phyloP scores from a whole-genome alignment of 1,140 invertebrate genomes.

The Apis cerana region DNA sequence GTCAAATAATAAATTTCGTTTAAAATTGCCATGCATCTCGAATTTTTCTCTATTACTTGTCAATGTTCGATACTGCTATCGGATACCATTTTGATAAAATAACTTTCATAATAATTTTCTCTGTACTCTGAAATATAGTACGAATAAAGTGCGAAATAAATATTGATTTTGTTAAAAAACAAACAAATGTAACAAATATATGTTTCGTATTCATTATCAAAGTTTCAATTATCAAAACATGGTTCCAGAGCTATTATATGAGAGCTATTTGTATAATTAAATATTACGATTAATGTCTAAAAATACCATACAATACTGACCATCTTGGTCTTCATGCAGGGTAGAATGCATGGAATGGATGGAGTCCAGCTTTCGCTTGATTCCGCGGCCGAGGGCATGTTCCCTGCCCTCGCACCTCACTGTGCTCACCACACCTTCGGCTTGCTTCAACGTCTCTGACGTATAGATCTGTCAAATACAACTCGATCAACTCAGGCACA shows the following conservation, averaged over 20 bases:
- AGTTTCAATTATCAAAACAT: conserved; percentile 25
- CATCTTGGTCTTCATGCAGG: conserved; percentile 82
- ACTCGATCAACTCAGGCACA: conserved; percentile 81
- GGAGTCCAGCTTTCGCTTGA: conserved; percentile 82
- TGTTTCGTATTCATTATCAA: background rate
- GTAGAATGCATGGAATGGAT: conserved; percentile 81
- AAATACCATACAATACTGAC: conserved; percentile 80
- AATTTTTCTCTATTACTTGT: conserved; percentile 31
- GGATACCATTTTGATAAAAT: conserved; percentile 40
- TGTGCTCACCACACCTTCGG: conserved; percentile 80
- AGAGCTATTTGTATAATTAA: conserved; percentile 36
- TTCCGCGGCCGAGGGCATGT: conserved; percentile 78
- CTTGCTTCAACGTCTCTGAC: conserved; percentile 79
- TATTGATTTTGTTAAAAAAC: background rate
- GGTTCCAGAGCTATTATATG: conserved; percentile 21
- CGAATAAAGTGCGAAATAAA: background rate
- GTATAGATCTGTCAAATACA: conserved; percentile 82
- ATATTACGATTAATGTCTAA: conserved; percentile 68
- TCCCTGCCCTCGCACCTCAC: conserved; percentile 80
- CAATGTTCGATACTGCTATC: conserved; percentile 20
- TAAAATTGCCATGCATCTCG: background rate
- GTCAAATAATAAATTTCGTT: background rate
- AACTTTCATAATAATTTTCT: conserved; percentile 34
- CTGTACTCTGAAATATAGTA: background rate
- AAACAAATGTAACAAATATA: background rate